These are phyloP conservation scores for Oreocharis arfaki DNA, from an alignment of 2,113 vertebrate species.

Conservation along the genomic window DNA sequence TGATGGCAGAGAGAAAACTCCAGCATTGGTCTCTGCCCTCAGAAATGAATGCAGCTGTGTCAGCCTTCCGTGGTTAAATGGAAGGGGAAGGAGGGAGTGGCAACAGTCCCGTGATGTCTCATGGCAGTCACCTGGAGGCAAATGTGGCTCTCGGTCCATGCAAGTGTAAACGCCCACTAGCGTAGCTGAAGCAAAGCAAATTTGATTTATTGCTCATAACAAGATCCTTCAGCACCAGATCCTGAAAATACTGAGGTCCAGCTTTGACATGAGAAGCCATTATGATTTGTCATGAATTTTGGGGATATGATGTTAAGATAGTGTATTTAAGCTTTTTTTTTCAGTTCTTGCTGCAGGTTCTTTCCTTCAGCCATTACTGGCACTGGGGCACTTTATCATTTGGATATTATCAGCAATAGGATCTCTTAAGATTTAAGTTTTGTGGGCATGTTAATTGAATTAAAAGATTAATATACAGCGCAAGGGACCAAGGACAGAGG, in stretches of 20 bases:
- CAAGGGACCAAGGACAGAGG: conserved; percentile 4
- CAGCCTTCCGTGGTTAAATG: neutral
- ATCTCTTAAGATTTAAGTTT: conserved; percentile 23
- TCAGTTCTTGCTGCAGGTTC: neutral
- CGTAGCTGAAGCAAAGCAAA: neutral
- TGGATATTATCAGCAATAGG: neutral
- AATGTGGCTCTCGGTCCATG: neutral
- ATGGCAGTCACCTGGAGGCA: neutral
- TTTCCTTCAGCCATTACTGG: neutral
- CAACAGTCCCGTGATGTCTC: neutral
- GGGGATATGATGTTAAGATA: rapidly evolving
- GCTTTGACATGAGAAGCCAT: neutral
- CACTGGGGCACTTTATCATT: neutral
- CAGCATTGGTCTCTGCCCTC: neutral
- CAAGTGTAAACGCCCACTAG: neutral
- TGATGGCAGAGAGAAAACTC: neutral
- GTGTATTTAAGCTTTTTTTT: neutral
- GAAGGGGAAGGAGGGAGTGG: neutral
- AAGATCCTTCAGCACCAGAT: neutral
- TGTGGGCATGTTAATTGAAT: conserved; percentile 22
- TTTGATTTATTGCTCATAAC: neutral
- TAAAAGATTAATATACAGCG: conserved; percentile 27
- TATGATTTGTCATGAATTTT: neutral
- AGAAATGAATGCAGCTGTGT: neutral
- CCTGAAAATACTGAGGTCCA: neutral